Evolutionary conservation across 2,888 invertebrate species (phyloP), one percentile per base, ranked within the genome.

Genomic region (Metacarcinus magister): DNA sequence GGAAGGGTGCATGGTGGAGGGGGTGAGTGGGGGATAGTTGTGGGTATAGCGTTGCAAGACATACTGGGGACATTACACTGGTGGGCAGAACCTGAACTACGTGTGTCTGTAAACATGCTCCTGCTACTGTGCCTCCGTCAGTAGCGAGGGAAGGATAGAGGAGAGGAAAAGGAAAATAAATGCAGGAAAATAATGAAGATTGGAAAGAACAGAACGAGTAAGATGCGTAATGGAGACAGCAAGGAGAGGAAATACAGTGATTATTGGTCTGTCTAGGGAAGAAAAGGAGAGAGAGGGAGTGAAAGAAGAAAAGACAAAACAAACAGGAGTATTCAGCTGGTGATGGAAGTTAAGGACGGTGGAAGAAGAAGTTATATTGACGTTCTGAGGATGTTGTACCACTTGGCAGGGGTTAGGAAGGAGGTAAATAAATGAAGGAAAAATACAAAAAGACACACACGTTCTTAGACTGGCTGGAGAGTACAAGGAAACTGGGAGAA

Each of bases 111-210:
- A 75, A 8, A 28, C 75, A n/a, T 75, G 75, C 75, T 8, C 8
- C 75, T 75, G 75, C 75, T 75, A 75, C 75, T 75, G 75, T 75
- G 28, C 75, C 75, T 75, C 75, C 28, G 75, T 75, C 28, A 75
- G 75, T 28, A 75, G 75, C 28, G 10, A 23, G 28, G 2, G 8
- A n/a, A 75, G 8, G 8, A 10, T n/a, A 75, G 75, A 75, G 8
- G 28, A 75, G n/a, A n/a, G 19, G 19, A 19, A 54, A 60, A 60
- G 19, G 23, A 60, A 23, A 23, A 60, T 23, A 23, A 60, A 60
- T 60, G 60, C 60, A 28, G 28, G 75, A 10, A 28, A n/a, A n/a
- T 75, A n/a, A 23, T 75, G 75, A 75, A 28, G 75, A 28, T 0
- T 28, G 10, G 28, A 75, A 75, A 8, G n/a, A 75, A 23, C 8